Percentiles rank a stretch among this genome's conserved stretches.
These are phyloP conservation scores for Trachelus stipa DNA, from an alignment of 2,888 invertebrate genomes.

Conservation along the genomic window DNA sequence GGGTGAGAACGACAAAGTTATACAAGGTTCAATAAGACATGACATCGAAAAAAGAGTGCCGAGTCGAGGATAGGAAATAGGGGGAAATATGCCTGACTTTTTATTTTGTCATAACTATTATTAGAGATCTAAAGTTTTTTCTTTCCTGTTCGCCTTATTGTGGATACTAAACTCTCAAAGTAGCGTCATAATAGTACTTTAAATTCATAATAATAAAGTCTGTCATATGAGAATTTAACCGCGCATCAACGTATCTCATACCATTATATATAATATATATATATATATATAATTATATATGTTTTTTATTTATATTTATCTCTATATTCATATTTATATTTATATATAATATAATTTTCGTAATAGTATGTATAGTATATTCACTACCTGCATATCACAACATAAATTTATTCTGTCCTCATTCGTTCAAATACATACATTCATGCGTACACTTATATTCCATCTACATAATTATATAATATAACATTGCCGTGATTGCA, in stretches of 20 bases:
- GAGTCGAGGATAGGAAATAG: conserved; percentile 41
- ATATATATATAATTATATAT: conserved; percentile 39
- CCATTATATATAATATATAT: conserved; percentile 29
- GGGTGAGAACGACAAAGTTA: conserved; percentile 14
- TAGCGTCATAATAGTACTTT: conserved; percentile 59
- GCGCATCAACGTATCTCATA: conserved; percentile 57
- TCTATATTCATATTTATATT: conserved; percentile 24
- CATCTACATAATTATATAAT: conserved; percentile 57
- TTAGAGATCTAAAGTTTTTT: conserved; percentile 54
- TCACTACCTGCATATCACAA: conserved; percentile 66
- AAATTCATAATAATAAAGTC: conserved; percentile 63
- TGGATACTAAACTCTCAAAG: conserved; percentile 59
- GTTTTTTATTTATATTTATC: conserved; percentile 41
- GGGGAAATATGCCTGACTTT: conserved; percentile 60
- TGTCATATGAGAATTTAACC: conserved; percentile 61
- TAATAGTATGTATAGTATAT: conserved; percentile 54
- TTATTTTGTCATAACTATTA: conserved; percentile 58
- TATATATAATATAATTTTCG: conserved; percentile 31
- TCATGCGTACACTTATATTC: conserved; percentile 36
- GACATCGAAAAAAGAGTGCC: conserved; percentile 18
- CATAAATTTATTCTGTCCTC: conserved; percentile 56
- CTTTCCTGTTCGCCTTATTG: conserved; percentile 39
- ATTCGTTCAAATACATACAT: conserved; percentile 33
- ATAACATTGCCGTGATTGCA: conserved; percentile 60
- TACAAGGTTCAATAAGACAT: conserved; percentile 17